Conservation (phyloP, 1,140 invertebrate genomes). For the Cotesia typhae region DNA sequence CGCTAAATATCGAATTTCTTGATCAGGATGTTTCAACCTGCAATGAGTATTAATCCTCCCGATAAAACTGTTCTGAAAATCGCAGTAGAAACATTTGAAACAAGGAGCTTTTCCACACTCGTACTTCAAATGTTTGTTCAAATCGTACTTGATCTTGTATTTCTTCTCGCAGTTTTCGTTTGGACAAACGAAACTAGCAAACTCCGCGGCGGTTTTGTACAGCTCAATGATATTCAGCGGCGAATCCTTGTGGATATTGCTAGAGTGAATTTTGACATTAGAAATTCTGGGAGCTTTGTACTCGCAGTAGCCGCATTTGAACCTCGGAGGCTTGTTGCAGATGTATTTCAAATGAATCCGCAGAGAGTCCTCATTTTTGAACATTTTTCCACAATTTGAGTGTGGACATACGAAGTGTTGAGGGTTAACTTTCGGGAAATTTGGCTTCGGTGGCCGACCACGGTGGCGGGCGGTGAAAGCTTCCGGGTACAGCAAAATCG, state of each 20-base stretch:
- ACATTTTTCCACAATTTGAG: slow-evolving; percentile 53
- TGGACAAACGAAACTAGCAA: too few species aligned
- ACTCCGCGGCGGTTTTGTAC: too few species aligned
- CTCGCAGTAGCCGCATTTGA: too few species aligned
- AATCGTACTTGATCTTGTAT: slow-evolving; percentile 7
- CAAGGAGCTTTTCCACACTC: slow-evolving; percentile 73
- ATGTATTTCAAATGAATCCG: too few species aligned
- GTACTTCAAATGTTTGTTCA: slow-evolving; percentile 70
- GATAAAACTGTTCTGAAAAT: slow-evolving; percentile 39
- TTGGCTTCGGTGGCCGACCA: too few species aligned
- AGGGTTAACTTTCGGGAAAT: neutral
- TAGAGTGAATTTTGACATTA: too few species aligned
- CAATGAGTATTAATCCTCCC: neutral
- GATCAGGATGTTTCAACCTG: neutral
- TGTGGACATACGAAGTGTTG: slow-evolving; percentile 24
- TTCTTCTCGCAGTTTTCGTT: slow-evolving; percentile 15
- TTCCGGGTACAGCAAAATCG: too few species aligned
- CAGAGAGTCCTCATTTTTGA: neutral
- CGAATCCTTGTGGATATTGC: too few species aligned
- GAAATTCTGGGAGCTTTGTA: too few species aligned
- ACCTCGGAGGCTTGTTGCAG: too few species aligned
- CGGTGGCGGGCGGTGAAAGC: too few species aligned
- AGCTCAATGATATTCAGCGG: too few species aligned
- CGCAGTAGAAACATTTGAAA: slow-evolving; percentile 67
- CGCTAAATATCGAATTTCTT: slow-evolving; percentile 54